Evolutionary conservation across 2,888 invertebrate genomes (phyloP).

Genomic region (Pyrochroa serraticornis): DNA sequence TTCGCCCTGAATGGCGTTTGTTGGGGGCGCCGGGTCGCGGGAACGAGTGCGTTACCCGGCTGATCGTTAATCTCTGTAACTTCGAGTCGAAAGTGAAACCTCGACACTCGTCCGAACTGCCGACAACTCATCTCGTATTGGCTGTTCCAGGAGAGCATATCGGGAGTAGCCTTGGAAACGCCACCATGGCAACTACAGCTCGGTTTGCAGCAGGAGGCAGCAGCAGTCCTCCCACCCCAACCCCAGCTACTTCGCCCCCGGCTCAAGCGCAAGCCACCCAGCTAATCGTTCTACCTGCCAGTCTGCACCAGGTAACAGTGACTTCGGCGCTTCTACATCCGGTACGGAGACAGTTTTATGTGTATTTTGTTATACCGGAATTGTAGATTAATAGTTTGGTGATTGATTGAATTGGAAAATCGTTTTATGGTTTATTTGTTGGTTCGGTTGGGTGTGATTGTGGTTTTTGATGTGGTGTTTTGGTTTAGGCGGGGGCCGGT

Average conservation of each 20-base stretch:
- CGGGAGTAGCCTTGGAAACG: constrained; percentile 57
- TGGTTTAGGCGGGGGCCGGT: constrained; percentile 43
- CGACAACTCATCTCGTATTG: constrained; percentile 33
- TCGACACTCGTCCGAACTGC: background rate
- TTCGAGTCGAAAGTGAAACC: background rate
- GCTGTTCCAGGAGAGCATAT: constrained; percentile 54
- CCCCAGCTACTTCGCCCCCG: constrained; percentile 56
- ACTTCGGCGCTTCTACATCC: constrained; percentile 5
- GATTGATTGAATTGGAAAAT: constrained; percentile 1
- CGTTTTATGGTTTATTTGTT: background rate
- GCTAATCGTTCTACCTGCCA: constrained; percentile 59
- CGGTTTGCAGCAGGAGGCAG: constrained; percentile 64
- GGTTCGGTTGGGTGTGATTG: constrained; percentile 2
- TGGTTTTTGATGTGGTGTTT: constrained; percentile 10
- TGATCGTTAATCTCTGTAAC: too few relatives aligned
- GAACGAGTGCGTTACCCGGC: too few relatives aligned
- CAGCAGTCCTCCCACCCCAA: constrained; percentile 60
- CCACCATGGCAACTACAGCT: constrained; percentile 63
- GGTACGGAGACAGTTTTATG: background rate
- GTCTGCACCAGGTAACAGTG: constrained; percentile 57
- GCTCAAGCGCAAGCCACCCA: constrained; percentile 57
- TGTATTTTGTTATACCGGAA: background rate
- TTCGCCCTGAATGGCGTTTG: too few relatives aligned
- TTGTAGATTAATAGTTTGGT: too few relatives aligned
- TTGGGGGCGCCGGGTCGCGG: too few relatives aligned